phyloP scores from a whole-genome alignment of 2,797 vertebrate genomes.

The Xiphophorus birchmanni region DNA sequence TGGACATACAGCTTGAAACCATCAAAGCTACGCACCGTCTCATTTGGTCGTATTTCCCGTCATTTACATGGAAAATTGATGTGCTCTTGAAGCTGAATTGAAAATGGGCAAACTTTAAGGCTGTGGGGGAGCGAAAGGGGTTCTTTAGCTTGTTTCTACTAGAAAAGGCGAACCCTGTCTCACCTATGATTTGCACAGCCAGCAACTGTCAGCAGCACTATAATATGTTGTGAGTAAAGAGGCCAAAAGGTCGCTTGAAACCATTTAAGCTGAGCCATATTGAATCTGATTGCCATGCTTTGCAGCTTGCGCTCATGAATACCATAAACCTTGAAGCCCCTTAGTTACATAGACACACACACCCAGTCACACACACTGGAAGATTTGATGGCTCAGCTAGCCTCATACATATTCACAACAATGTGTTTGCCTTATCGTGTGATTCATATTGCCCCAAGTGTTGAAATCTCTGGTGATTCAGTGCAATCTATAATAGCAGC shows the following conservation, averaged over 20 bases:
- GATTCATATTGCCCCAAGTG: constrained; percentile 17
- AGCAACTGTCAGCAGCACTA: constrained; percentile 36
- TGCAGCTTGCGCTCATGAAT: constrained; percentile 41
- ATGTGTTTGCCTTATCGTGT: constrained; percentile 31
- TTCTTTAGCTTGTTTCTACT: constrained; percentile 31
- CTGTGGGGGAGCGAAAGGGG: neutral
- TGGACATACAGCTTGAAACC: constrained; percentile 30
- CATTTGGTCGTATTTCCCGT: constrained; percentile 52
- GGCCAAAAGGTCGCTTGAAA: constrained; percentile 55
- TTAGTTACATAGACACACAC: constrained; percentile 25
- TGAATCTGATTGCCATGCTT: constrained; percentile 44
- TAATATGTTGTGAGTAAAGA: constrained; percentile 42
- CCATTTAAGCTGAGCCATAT: constrained; percentile 57
- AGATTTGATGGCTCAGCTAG: constrained; percentile 18
- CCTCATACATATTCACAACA: constrained; percentile 52
- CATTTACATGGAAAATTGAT: constrained; percentile 28
- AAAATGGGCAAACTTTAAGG: neutral
- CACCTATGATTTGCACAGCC: constrained; percentile 47
- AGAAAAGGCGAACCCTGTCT: constrained; percentile 1
- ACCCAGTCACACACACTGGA: constrained; percentile 1
- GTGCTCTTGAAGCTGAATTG: neutral
- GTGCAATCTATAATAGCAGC: constrained; percentile 25
- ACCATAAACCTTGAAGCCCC: constrained; percentile 38
- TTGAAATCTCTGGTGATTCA: constrained; percentile 19
- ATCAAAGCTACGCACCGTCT: constrained; percentile 45